Base-by-base conservation (phyloP, 2,797 vertebrate species). In the Poeciliopsis gracilis region DNA sequence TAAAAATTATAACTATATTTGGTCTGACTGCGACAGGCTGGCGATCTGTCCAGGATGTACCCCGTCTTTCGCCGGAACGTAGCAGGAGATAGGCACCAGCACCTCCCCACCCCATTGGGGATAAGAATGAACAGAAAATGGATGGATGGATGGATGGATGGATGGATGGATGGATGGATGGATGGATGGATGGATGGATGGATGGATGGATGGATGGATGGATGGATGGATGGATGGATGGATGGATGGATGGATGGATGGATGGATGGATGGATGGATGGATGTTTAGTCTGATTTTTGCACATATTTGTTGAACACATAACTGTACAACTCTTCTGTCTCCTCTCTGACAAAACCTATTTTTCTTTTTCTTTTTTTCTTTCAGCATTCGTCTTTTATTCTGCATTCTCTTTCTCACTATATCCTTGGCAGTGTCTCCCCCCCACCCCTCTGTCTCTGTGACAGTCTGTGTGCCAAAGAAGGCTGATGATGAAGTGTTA, bases 401-500 rank as follows among this genome's bases (percentile, higher is more conserved):
- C 67, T 66, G 49, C 36, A 36, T 81, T 72, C 28, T 47, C 30
- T 53, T 51, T 83, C 45, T 73, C 71, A 59, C 41, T 53, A 9
- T 77, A 59, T 69, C 75, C 49, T 45, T 77, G 46, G 61, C 74
- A 7, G 51, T 53, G 3, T 77, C 33, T 46, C 74, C 4, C 10
- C 63, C 10, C 63, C 36, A 10, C 28, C 77, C 74, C 11, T 86
- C 76, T 77, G n/a, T 76, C 81, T 80, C 61, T 38, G 74, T 79
- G 76, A 84, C 88, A 87, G 81, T 85, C 86, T 87, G 82, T 74
- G 80, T 86, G 84, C 73, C 63, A 88, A 84, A 84, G 59, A 80
- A 78, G 84, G 72, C 82, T 87, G 88, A 82, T 81, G 79, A 90
- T 91, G 73, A 88, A 86, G 91, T 92, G 92, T 89, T 92, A 88